Conservation (phyloP, 2,113 vertebrate species). For the Atherinomorus stipes region DNA sequence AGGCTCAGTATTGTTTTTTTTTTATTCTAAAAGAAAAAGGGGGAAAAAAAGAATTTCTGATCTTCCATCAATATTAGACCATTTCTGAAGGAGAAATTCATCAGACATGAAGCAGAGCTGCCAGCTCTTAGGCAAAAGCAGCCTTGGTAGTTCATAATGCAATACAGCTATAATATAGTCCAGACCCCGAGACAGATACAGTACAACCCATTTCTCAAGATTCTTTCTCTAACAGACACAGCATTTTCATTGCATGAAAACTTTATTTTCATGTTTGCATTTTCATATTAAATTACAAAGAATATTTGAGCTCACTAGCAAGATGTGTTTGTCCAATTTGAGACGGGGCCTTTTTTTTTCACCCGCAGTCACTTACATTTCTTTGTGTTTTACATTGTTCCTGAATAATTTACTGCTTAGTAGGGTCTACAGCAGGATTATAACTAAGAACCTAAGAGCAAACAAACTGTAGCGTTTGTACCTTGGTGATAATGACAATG, state of each 20-base stretch:
- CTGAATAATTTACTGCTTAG: constrained; percentile 61
- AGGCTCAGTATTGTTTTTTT: not conserved
- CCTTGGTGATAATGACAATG: constrained; percentile 34
- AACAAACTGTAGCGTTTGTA: constrained; percentile 48
- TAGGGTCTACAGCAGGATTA: constrained; percentile 39
- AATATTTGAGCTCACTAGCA: constrained; percentile 3
- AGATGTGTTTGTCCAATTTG: constrained; percentile 29
- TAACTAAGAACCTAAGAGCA: constrained; percentile 44
- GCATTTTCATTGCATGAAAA: constrained; percentile 5
- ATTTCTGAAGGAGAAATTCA: constrained; percentile 50
- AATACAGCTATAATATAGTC: constrained; percentile 41
- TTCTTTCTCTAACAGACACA: constrained; percentile 13
- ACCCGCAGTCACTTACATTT: constrained; percentile 42
- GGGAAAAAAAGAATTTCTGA: constrained; percentile 30
- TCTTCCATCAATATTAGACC: constrained; percentile 33
- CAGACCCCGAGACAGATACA: constrained; percentile 43
- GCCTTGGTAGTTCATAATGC: constrained; percentile 45
- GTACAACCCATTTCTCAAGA: constrained; percentile 22
- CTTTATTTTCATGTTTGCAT: constrained; percentile 1
- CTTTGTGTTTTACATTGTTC: constrained; percentile 50
- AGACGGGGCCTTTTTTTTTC: constrained; percentile 13
- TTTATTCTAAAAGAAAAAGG: constrained; percentile 13
- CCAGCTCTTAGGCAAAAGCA: constrained; percentile 37
- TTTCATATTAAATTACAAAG: constrained; percentile 27
- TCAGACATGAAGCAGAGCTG: constrained; percentile 50